Conservation (phyloP, 2,888 invertebrate species). For the Thysanoteuthis rhombus region DNA sequence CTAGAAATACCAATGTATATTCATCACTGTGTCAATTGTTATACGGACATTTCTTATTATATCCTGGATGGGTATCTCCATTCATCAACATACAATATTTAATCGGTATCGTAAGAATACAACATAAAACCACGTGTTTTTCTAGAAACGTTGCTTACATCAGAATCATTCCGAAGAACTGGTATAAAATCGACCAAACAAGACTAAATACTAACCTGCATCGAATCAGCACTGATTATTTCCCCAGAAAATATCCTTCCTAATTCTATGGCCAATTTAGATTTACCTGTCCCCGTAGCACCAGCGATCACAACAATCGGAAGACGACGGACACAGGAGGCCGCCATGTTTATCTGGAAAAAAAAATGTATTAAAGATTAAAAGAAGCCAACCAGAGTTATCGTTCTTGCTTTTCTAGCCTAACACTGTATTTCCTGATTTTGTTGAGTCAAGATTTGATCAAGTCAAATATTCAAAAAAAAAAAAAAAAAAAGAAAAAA, state of each 20-base stretch:
- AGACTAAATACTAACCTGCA: conserved; percentile 80
- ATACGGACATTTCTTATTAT: too few species aligned
- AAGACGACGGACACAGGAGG: conserved; percentile 42
- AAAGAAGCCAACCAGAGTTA: neutral
- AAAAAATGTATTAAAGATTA: neutral
- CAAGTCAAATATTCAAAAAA: too few species aligned
- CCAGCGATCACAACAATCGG: conserved; percentile 86
- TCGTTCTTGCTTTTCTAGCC: neutral
- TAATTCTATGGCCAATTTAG: conserved; percentile 91
- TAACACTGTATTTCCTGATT: too few species aligned
- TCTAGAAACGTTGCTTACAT: neutral
- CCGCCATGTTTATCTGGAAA: conserved; percentile 46
- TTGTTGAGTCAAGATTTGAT: too few species aligned
- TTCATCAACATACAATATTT: too few species aligned
- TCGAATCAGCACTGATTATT: conserved; percentile 97
- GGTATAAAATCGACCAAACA: neutral
- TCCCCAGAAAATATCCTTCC: conserved; percentile 87
- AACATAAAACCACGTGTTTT: neutral
- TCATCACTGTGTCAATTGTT: too few species aligned
- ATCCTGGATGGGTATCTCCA: too few species aligned
- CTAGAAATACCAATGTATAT: too few species aligned
- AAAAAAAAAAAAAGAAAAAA: too few species aligned
- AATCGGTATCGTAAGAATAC: too few species aligned
- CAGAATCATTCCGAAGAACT: neutral
- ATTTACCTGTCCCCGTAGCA: conserved; percentile 96